A percentile compares a stretch with the other conserved stretches of the same genome.
phyloP scores from a whole-genome alignment of 2,113 vertebrate genomes.

The Odocoileus hemionus region DNA sequence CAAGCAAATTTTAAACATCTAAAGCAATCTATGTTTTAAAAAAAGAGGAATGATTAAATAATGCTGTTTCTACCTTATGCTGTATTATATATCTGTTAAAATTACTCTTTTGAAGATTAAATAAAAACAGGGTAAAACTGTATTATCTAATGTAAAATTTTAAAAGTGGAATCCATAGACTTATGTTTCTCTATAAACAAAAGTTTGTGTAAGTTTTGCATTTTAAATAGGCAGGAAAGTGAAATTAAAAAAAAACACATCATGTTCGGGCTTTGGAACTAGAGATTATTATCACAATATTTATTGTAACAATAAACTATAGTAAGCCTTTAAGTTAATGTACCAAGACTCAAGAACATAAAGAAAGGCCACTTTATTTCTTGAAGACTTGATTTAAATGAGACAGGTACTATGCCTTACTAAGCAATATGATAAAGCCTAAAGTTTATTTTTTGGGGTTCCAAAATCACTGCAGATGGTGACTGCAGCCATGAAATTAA shows the following conservation, averaged over 20 bases:
- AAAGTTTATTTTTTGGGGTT: not conserved
- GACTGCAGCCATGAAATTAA: not conserved
- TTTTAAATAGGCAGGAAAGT: not conserved
- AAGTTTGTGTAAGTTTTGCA: not conserved
- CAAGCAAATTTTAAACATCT: not conserved
- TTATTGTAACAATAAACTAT: not conserved
- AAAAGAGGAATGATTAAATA: not conserved
- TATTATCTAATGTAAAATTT: not conserved
- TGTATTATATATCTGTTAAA: not conserved
- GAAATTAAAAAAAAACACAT: not conserved
- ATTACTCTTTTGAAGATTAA: conserved; percentile 30
- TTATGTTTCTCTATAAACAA: not conserved
- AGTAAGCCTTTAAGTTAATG: not conserved
- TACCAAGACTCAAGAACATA: not conserved
- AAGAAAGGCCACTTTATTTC: not conserved
- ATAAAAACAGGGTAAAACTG: not conserved
- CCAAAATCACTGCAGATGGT: not conserved
- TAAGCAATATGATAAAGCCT: not conserved
- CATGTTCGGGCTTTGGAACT: not conserved
- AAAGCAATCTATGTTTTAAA: not conserved
- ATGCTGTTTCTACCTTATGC: not conserved
- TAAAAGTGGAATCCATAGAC: not conserved
- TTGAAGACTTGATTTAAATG: not conserved
- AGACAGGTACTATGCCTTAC: not conserved
- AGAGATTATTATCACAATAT: not conserved